Base-by-base conservation (phyloP, 1,140 invertebrate genomes). In the Spodoptera frugiperda region DNA sequence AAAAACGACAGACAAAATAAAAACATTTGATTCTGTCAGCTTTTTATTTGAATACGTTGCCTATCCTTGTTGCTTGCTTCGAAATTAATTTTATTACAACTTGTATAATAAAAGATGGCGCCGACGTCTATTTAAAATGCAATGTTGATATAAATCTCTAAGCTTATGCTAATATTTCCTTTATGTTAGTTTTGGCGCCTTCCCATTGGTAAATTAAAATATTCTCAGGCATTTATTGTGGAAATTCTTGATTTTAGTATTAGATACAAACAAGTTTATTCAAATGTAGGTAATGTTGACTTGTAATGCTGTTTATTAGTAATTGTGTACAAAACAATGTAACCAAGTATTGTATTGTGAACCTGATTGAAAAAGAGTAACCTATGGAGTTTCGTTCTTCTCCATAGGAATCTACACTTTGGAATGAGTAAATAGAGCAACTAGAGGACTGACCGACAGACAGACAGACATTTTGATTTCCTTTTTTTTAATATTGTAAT, bases 171-270 rank as follows among this genome's bases (percentile, higher is more conserved):
- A 67, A 67, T 67, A 67, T 48, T 49, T 67, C 15, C 59, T 67
- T 67, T 21, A 65, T 48, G 44, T 65, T 25, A 48, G 61, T 65
- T 65, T 48, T 48, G 44, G 63, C 63, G 63, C 63, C 63, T 67
- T 67, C 63, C 44, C 63, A 67, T 67, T 49, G 39, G 63, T 19
- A 67, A 67, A 67, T 67, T 65, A 65, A 61, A 67, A 67, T 49
- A 67, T 67, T 48, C 19, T 48, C 11, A 25, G 12, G 12, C 19
- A 19, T 49, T n/a, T 25, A 49, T 49, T 67, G 44, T 67, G 21
- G 63, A 17, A 65, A 21, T n/a, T 67, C 44, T 48, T n/a, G 63
- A 49, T 49, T 67, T 63, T 48, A 14, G 12, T 67, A 14, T 48
- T 25, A 25, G 14, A 25, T 67, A 44, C 49, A 49, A 67, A 67